phyloP scores from a whole-genome alignment of 1,140 invertebrate genomes.

The Dermatophagoides farinae region DNA sequence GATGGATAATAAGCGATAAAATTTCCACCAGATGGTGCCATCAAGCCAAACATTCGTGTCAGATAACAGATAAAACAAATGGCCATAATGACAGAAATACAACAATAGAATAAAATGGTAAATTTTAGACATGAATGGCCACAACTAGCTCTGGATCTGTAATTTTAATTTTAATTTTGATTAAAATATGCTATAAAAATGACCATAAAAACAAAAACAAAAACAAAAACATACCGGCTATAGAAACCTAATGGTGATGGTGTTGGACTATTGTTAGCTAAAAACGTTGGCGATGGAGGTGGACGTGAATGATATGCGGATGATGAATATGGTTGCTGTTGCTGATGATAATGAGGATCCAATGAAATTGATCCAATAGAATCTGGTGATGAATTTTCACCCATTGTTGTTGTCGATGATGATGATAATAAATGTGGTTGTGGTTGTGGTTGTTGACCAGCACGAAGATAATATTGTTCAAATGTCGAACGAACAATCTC shows the following conservation, averaged over 20 bases:
- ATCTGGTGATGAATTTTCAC: background rate
- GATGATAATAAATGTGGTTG: background rate
- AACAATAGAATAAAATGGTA: slow-evolving; percentile 6
- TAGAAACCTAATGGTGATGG: background rate
- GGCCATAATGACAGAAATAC: background rate
- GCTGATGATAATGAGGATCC: background rate
- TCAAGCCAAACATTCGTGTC: slow-evolving; percentile 1
- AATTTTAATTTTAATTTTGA: too few species aligned
- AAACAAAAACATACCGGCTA: too few species aligned
- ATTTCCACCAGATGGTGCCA: background rate
- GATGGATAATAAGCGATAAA: background rate
- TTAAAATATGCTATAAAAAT: too few species aligned
- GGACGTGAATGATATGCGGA: too few species aligned
- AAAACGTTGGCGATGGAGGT: background rate
- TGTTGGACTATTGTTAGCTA: background rate
- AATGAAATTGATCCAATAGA: background rate
- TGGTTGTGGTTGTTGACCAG: background rate
- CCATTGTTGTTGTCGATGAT: background rate
- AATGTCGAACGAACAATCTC: background rate
- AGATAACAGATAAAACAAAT: slow-evolving; percentile 7
- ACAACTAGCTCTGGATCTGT: slow-evolving; percentile 3
- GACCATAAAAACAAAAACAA: background rate
- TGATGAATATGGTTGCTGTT: background rate
- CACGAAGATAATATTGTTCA: slow-evolving; percentile 1
- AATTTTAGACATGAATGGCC: slow-evolving; percentile 8